phyloP scores from a whole-genome alignment of 2,888 invertebrate species.

The Aethes cnicana region DNA sequence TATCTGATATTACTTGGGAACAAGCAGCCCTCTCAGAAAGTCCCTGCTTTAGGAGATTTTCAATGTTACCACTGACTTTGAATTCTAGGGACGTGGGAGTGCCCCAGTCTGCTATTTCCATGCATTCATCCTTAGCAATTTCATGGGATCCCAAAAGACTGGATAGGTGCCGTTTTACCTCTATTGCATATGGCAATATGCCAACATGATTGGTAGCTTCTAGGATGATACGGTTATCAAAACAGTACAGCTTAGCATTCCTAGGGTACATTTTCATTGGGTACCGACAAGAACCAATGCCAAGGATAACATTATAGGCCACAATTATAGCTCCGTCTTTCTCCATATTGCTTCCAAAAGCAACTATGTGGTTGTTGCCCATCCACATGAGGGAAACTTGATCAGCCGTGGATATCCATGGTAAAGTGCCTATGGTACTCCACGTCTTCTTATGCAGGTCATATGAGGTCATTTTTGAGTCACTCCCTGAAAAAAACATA shows the following conservation, averaged over 20 bases:
- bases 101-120: slow-evolving; percentile 69
- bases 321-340: slow-evolving; percentile 86
- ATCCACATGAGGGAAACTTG: slow-evolving; percentile 84
- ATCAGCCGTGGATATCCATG: slow-evolving; percentile 81
- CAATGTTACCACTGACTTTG: slow-evolving; percentile 47
- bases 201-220: slow-evolving; percentile 79
- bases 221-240: slow-evolving; percentile 61
- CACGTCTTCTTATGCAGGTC: slow-evolving; percentile 63
- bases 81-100: slow-evolving; percentile 50
- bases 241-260: slow-evolving; percentile 68
- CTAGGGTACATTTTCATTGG: slow-evolving; percentile 79
- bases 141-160: slow-evolving; percentile 75
- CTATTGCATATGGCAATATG: slow-evolving; percentile 69
- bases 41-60: slow-evolving; percentile 67
- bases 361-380: slow-evolving; percentile 84
- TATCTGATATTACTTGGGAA: slow-evolving; percentile 67
- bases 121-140: slow-evolving; percentile 53
- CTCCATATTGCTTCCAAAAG: slow-evolving; percentile 85
- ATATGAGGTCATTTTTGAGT: slow-evolving; percentile 83
- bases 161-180: slow-evolving; percentile 68
- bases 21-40: slow-evolving; percentile 78
- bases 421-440: slow-evolving; percentile 67
- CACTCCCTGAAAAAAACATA: slow-evolving; percentile 83
- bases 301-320: slow-evolving; percentile 70
- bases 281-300: slow-evolving; percentile 71